Base-by-base conservation (phyloP, 2,797 vertebrate species). In the Muraenolepis orangiensis region DNA sequence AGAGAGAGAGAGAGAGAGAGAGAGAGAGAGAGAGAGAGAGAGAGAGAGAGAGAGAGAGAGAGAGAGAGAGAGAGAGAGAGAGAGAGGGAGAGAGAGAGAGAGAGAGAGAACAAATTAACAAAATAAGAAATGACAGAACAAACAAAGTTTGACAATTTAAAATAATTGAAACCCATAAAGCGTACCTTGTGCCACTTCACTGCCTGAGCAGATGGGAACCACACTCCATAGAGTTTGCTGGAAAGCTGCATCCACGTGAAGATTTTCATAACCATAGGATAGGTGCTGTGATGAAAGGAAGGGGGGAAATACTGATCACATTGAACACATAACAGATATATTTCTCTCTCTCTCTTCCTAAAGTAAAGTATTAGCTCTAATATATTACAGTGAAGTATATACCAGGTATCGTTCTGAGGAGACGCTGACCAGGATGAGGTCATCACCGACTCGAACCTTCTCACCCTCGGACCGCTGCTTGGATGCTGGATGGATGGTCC, bases 161-260 rank as follows among this genome's bases (percentile, higher is more conserved):
- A 23, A 6, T 8, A 6, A n/a, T n/a, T 10, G 0, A 6, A n/a
- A 20, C 1, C 14, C 14, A 4, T 16, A 42, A 42, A 42, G 42
- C 70, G 12, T 92, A 98, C 97, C 97, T 95, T 98, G 96, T 81
- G 96, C 96, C 61, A 91, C 95, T 92, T 98, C 96, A 72, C 97
- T 98, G 78, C 97, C 96, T n/a, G 96, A 98, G 90, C 97, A 98
- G 92, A 98, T 97, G 0, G 97, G 97, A 23, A 96, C 96, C 70
- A 98, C 96, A 6, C 95, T 98, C 97, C 97, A 98, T 6, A 98
- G 95, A 0, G 97, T 98, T 89, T 98, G 97, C 92, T 98, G 97
- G 89, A 98, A 98, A 34, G 97, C 96, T 20, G 97, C 97, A 16
- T 98, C 97, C 57, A 98, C 97, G 0, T 97, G 96, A 69, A 97